Conservation (phyloP, 2,888 invertebrate species). For the Eledona agricola region DNA sequence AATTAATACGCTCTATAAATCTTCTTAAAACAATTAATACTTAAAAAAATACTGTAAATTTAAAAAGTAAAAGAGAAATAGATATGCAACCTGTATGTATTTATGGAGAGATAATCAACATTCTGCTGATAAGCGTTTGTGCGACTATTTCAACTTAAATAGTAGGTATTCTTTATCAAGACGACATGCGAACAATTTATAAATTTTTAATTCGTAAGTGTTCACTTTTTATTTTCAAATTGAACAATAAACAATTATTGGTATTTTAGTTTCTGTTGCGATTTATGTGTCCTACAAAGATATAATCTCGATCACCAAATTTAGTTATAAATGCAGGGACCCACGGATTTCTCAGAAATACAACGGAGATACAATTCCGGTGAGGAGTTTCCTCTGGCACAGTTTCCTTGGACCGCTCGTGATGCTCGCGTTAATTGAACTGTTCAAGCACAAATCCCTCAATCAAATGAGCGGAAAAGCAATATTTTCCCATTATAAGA, state of each 20-base stretch:
- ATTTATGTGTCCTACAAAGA: neutral
- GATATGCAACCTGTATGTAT: no score
- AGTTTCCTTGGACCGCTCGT: constrained; percentile 66
- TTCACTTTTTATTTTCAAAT: neutral
- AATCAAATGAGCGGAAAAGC: neutral
- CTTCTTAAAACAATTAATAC: no score
- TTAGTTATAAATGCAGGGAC: constrained; percentile 73
- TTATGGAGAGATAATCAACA: no score
- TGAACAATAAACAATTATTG: no score
- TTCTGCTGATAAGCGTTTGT: no score
- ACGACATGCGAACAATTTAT: no score
- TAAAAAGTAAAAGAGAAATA: no score
- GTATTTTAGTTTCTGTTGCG: constrained; percentile 10
- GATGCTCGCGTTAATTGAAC: constrained; percentile 41
- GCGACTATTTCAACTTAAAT: no score
- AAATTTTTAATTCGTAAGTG: constrained; percentile 14
- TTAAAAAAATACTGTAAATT: no score
- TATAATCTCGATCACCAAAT: neutral
- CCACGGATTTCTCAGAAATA: constrained; percentile 72
- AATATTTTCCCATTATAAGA: constrained; percentile 3
- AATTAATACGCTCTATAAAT: no score
- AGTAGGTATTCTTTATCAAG: no score
- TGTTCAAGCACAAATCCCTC: constrained; percentile 53
- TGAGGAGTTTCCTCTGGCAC: constrained; percentile 64
- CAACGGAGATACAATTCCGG: constrained; percentile 72